Evolutionary conservation across 2,888 invertebrate genomes (phyloP), one percentile per base, ranked within the genome.

Genomic region (Polia nebulosa): DNA sequence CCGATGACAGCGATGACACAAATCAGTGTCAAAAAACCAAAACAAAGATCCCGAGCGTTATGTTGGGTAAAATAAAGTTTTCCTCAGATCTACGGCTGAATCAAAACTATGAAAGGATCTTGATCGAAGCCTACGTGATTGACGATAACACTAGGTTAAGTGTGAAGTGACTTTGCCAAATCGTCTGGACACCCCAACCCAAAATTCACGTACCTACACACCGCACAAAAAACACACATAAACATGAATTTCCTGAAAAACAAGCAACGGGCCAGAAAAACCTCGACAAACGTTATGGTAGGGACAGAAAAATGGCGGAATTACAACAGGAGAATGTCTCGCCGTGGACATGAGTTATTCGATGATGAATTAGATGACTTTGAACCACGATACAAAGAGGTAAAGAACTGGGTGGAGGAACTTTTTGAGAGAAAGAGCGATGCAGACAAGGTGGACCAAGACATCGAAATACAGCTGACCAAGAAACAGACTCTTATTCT

Each of bases 401-500:
- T 91, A 15, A 90, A 91, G 73, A 90, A 92, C 70, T 94, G 94
- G 93, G 89, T 93, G 6, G 90, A 94, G 63, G 92, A 94, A 34
- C 91, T 93, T 70, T 94, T 94, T 66, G 87, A 88, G 29, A 86
- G 86, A 11, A 91, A 92, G 71, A 93, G 89, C 59, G 79, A 84
- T 2, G 55, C 95, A 88, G 84, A 90, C 17, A 87, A 85, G 57
- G 78, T 80, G 3, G 93, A 94, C 47, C 92, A 95, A 82, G 96
- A 95, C 65, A 83, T 96, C 36, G 95, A 96, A 84, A 89, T 95
- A 4, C 90, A 92, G 52, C 87, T 96, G 44, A 92, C 93, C 0
- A 94, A 91, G 62, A 95, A 95, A 76, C 96, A 96, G 81, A 95
- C 96, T 0, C 90, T 96, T 36, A 91, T 96, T 25, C 87, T 96